Evolutionary conservation across 64 coral and sea anemone species (phyloP), one percentile per base, ranked within the genome.

Genomic region (Orbicella faveolata): DNA sequence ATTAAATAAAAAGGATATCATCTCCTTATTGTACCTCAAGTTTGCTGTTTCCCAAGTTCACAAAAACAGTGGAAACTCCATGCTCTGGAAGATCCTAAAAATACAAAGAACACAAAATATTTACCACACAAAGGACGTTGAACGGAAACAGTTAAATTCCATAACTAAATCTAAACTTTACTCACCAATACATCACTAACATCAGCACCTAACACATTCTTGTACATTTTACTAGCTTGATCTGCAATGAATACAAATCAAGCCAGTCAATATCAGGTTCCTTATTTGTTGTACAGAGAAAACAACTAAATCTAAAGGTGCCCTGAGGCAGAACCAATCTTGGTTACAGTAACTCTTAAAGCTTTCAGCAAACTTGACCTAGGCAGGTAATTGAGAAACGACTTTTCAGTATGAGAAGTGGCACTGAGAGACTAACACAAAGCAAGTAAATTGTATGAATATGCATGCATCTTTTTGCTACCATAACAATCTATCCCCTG

Each of bases 61-160:
- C 90, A 95, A 98, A 98, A 26, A 98, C 90, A 52, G 96, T 98
- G 14, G 92, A 93, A 25, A 98, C 96, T 66, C 96, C 96, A 93
- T 98, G 96, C 44, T 98, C 96, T 77, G 96, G 96, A 9, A 98
- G 79, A 69, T 91, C 88, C 96, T 98, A 92, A 54, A 23, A 2
- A 78, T n/a, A 53, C 3, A 87, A 61, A 16, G 39, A 36, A 48
- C 62, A 65, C 41, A 33, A 53, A 9, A 72, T 41, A n/a, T 85
- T 57, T 34, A 34, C 18, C 30, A 77, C 19, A 84, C n/a, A 39
- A 23, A 79, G 8, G 26, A 26, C 7, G 66, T 76, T 65, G 73
- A 33, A 34, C 26, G 21, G 34, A 41, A 82, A 65, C 33, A 76
- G 4, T 9, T 3, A 37, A 0, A 21, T 30, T 48, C 44, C 55